Evolutionary conservation across 2,113 vertebrate genomes (phyloP), one percentile per base, ranked within the genome.

Genomic region (Alligator mississippiensis): DNA sequence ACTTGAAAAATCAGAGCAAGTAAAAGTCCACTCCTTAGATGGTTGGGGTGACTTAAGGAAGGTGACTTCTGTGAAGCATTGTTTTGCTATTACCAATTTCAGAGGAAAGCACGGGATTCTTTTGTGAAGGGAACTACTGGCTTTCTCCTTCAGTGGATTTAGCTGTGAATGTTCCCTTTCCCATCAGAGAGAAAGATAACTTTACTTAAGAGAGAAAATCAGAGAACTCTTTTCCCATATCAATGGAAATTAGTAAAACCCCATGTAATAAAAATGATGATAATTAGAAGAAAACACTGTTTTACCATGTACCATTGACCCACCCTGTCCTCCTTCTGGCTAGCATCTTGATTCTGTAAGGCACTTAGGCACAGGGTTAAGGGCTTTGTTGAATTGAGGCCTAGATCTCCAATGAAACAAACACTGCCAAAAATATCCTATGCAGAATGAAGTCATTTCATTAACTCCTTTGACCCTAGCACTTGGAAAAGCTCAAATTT

Each of bases 191-290:
- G 92, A 93, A 91, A 59, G 18, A 94, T 93, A 89, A 92, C 34
- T 92, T 91, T 85, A 25, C 87, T 93, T 94, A 79, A 68, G 68
- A 87, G 55, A 94, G 83, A 87, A 79, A 88, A 95, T 96, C 75
- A 82, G 90, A 83, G 88, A 94, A 93, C 84, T 82, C 82, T 68
- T 85, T 93, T 91, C 74, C 91, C 86, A 94, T 68, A 81, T 92
- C 90, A 90, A 61, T 91, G 88, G 77, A 95, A 94, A 85, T 77
- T 92, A 80, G 91, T 92, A 94, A 96, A 97, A 96, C 90, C 57
- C 62, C 25, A 34, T 4, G 76, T 57, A 92, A 34, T 61, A 86
- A 96, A 47, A 47, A 25, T 54, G 59, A 63, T 59, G 92, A 89
- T 61, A 47, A 47, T n/a, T 17, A 68, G n/a, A 30, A 91, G 82